Evolutionary conservation across 2,797 vertebrate genomes (phyloP).

Genomic region (Danio albolineatus): DNA sequence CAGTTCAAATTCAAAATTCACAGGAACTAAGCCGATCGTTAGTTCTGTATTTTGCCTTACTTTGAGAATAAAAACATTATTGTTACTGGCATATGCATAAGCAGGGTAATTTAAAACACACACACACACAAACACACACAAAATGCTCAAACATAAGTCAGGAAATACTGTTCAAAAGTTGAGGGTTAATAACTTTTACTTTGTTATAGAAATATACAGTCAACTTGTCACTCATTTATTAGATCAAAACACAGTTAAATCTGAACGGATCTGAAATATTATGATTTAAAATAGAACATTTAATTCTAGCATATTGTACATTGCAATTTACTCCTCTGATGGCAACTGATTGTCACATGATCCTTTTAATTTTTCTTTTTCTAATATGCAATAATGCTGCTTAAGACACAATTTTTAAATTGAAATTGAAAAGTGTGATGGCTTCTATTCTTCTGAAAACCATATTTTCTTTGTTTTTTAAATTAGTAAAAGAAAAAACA

Average conservation of each 20-base stretch:
- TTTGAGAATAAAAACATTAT: background rate
- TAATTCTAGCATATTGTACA: no score
- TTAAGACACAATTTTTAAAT: no score
- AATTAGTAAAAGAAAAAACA: no score
- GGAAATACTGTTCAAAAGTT: background rate
- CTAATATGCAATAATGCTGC: no score
- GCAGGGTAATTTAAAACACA: no score
- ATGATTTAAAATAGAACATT: background rate
- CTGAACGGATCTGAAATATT: background rate
- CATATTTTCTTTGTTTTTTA: no score
- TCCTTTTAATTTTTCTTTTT: no score
- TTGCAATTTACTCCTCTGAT: no score
- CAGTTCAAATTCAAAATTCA: background rate
- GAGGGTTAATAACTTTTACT: background rate
- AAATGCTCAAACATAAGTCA: background rate
- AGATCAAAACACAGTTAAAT: background rate
- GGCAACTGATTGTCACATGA: no score
- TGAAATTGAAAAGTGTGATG: no score
- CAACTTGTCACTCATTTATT: background rate
- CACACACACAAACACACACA: no score
- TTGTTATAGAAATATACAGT: background rate
- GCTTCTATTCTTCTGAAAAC: no score
- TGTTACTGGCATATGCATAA: background rate
- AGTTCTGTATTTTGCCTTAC: background rate
- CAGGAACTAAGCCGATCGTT: background rate